Base-by-base conservation (phyloP, 2,888 invertebrate genomes). In the Drosophila recens region DNA sequence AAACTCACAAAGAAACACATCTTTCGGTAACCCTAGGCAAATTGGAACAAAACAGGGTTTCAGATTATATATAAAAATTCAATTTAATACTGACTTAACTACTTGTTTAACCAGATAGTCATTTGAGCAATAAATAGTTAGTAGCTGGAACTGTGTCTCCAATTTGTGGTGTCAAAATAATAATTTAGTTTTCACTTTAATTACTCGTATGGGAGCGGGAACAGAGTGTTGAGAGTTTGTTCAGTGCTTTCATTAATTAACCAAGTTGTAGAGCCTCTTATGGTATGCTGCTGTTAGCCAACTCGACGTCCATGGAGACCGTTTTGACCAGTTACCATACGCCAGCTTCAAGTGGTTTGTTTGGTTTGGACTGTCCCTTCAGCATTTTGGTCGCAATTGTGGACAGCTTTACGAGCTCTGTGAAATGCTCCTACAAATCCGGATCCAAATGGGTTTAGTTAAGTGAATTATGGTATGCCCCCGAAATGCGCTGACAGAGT, bases 161-260 rank as follows among this genome's bases (percentile, higher is more conserved):
- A 34, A 67, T 77, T 76, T 79, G 68, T 80, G 66, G 64, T 64
- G 67, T 66, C 75, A 77, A 62, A 69, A 66, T 65, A 82, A 71
- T 82, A 77, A 71, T 42, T 72, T 52, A 61, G 62, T 17, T 62
- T 9, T 74, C 72, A 77, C 70, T 77, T 69, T 72, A 87, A 83
- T 82, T 85, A 30, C 30, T 5, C 5, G 27, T 30, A 13, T 34
- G 36, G 13, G 6, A 77, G 80, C 56, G 57, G 33, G n/a, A 61
- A 48, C 48, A 40, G 33, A 33, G 45, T 40, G 62, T 45, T 62
- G 63, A 73, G 69, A 76, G 76, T 70, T 75, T 68, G 69, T 59
- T 61, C 48, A 74, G 56, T 74, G 87, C 66, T 77, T 82, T 80
- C 77, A 80, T 73, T 82, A 86, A 86, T 86, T 86, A 82, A 71